Base-by-base conservation (phyloP, 2,113 vertebrate genomes). In the Platanista minor region DNA sequence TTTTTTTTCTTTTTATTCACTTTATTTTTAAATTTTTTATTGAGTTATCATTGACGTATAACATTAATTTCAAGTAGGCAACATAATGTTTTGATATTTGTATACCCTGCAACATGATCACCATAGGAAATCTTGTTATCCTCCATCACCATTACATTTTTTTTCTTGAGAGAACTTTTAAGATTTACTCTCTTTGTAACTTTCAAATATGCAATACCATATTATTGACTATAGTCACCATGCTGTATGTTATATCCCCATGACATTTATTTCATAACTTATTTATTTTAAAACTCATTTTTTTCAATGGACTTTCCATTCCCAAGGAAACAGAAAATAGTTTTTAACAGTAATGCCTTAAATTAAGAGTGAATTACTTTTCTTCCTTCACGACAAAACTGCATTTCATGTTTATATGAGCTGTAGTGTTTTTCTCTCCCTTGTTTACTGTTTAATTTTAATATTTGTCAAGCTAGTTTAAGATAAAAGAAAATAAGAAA, bases 371-470 rank as follows among this genome's bases (percentile, higher is more conserved):
- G 6, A 83, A 59, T 91, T 77, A 23, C 10, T 87, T 88, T 95
- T 75, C 59, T 71, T 91, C 18, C 69, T 97, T 90, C 29, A 77
- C 21, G 36, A 61, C 17, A 80, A 89, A 93, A 52, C 29, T 62
- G 2, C 61, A 39, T 72, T 82, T 93, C 6, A 25, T 80, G 64
- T 90, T 95, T 92, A 54, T 88, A 85, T 93, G 41, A 52, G 52
- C n/a, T 75, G 39, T 29, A 27, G 9, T 57, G 21, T 84, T 94
- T 94, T 91, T 88, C 39, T 95, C 39, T 72, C 85, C 39, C 64
- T 78, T 33, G 39, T 82, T 95, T 83, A 57, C 8, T 87, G n/a
- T 72, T 88, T 85, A 92, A 95, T 92, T 95, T 91, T 89, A 91
- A 43, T 90, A 92, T 87, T 80, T 97, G n/a, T 81, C 78, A 95